Evolutionary conservation across 2,888 invertebrate species (phyloP).

Genomic region (Syrista parreyssii): DNA sequence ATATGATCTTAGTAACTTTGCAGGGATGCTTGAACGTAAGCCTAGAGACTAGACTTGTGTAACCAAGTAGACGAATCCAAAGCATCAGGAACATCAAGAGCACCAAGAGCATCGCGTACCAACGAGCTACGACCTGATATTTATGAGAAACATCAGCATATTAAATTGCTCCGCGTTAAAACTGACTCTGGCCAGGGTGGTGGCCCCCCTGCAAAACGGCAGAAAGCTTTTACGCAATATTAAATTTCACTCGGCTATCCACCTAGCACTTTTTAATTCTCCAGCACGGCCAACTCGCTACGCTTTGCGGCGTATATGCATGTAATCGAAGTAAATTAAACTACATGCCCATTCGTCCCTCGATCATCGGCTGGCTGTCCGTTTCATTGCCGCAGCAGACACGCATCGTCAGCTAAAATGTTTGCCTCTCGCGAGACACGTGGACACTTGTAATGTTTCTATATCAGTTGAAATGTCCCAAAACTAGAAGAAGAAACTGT

Average conservation of each 20-base stretch:
- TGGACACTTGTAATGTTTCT: too few species aligned
- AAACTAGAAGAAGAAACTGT: too few species aligned
- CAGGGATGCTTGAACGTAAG: too few species aligned
- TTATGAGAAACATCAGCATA: constrained; percentile 40
- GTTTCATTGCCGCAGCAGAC: too few species aligned
- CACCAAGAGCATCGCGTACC: background rate
- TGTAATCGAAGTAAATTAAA: too few species aligned
- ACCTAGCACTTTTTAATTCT: constrained; percentile 7
- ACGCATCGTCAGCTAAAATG: too few species aligned
- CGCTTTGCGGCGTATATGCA: background rate
- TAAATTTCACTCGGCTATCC: constrained; percentile 28
- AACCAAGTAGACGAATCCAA: background rate
- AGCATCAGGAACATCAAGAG: constrained; percentile 16
- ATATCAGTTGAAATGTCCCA: too few species aligned
- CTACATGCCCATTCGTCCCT: too few species aligned
- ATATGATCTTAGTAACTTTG: too few species aligned
- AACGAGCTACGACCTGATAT: constrained; percentile 26
- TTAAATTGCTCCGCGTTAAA: constrained; percentile 41
- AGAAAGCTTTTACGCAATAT: constrained; percentile 40
- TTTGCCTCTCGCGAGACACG: too few species aligned
- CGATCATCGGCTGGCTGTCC: too few species aligned
- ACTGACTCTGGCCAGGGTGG: constrained; percentile 27
- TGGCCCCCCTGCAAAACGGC: constrained; percentile 21
- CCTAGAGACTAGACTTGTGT: too few species aligned
- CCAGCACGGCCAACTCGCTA: background rate